Evolutionary conservation across 1,140 invertebrate genomes (phyloP), one percentile per base, ranked within the genome.

Genomic region (Tetranychus cinnabarinus): DNA sequence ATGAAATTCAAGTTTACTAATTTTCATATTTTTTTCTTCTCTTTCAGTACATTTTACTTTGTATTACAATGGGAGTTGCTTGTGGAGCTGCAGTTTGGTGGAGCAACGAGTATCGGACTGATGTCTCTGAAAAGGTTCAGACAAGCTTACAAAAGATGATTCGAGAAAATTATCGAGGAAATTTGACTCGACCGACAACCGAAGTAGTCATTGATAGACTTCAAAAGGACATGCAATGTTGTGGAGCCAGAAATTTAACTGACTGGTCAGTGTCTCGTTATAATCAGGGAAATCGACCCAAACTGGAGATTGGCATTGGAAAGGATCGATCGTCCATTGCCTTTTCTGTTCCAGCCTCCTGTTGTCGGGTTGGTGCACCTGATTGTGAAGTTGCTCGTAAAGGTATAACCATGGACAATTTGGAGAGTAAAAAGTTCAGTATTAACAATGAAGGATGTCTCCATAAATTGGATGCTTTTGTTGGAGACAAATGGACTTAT

Each of bases 101-200:
- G 64, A 13, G 48, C 36, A 60, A 48, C 50, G 12, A 47, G 0
- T 61, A 65, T 52, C 42, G 35, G 5, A n/a, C 61, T 3, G n/a
- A 42, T 39, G 62, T 62, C 45, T 77, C 81, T 69, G 74, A 78
- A 50, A 72, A 81, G 60, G 75, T 85, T 48, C 74, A 76, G 61
- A 71, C 74, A 33, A 77, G 75, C 58, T 78, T 84, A 15, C 77
- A 79, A 66, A 72, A 75, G 57, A 82, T 82, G 34, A 78, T 86
- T 39, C 70, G 81, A 72, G 74, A 80, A 36, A 80, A 83, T 66
- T 86, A 86, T 66, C 77, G 63, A 23, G 61, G 78, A n/a, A 73
- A 75, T 15, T 76, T 78, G 64, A 55, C 34, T 3, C 56, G 52
- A 35, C 12, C 23, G 23, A 59, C 60, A n/a, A 61, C 62, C 3